A percentile compares a stretch with the other conserved stretches of the same genome.
Conservation (phyloP, 2,888 invertebrate genomes). For the Auanema freiburgensis region DNA sequence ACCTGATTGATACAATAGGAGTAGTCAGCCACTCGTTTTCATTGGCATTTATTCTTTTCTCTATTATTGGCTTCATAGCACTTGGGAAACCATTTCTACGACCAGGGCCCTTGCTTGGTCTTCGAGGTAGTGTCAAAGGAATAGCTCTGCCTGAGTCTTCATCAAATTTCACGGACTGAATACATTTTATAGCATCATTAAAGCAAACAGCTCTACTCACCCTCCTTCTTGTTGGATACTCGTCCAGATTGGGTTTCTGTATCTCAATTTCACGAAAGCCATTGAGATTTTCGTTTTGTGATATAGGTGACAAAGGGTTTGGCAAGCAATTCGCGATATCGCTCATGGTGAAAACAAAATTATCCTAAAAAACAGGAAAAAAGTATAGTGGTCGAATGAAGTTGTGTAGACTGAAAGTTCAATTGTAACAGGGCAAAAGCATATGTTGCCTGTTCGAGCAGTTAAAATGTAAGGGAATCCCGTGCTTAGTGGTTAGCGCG, state of each 20-base stretch:
- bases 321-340: constrained; percentile 49
- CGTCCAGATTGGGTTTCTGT: not conserved
- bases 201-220: not conserved
- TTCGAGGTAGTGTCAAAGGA: constrained; percentile 31
- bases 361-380: constrained; percentile 15
- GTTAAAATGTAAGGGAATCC: not conserved
- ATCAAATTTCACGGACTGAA: constrained; percentile 49
- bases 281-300: not conserved
- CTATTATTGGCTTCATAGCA: constrained; percentile 33
- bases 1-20: constrained; percentile 38
- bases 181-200: constrained; percentile 1
- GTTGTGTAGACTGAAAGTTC: too few species aligned
- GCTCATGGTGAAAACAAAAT: constrained; percentile 46
- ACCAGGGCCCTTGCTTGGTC: constrained; percentile 38
- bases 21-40: constrained; percentile 35
- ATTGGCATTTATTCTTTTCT: constrained; percentile 35
- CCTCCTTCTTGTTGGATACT: not conserved
- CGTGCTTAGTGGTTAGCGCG: not conserved
- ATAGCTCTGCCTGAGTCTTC: constrained; percentile 34
- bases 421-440: not conserved
- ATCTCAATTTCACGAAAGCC: not conserved
- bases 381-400: too few species aligned
- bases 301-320: not conserved
- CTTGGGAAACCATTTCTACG: constrained; percentile 39
- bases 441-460: not conserved